Evolutionary conservation across 2,888 invertebrate genomes (phyloP), one percentile per base, ranked within the genome.

Genomic region (Ptilodon capucinus): DNA sequence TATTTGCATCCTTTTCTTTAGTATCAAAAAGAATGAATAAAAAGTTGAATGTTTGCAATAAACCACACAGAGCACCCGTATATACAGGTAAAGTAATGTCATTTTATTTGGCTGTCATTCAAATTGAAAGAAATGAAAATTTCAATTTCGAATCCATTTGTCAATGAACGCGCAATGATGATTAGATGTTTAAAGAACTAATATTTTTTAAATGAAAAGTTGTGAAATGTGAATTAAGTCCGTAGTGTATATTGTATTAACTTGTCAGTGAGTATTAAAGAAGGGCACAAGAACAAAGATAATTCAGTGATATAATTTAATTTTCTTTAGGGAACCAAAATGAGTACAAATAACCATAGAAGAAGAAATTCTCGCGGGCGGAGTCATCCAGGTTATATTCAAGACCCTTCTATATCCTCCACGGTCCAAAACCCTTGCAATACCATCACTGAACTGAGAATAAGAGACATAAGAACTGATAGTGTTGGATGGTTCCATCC

Each of bases 321-420:
- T 46, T 54, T 54, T 42, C 54, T 47, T 49, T 51, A 63, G 60
- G 60, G 62, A 47, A 62, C 60, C 67, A 74, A 64, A 49, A 81
- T 82, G 79, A 80, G 57, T 61, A 65, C 67, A 64, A 66, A 42
- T 60, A 65, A 63, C 57, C 51, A 62, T 50, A 71, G 78, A 68
- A 68, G 61, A 64, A 49, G 56, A 56, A 69, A 58, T 64, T 57
- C 64, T 44, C 57, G 44, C 47, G 49, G 40, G 42, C 48, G 50
- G 42, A 65, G 64, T 52, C 63, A 64, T 65, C 74, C 78, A 86
- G 85, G 86, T 86, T 82, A 82, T 66, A 71, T 89, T 66, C 88
- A 91, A 84, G 89, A 85, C 66, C 81, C 84, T 50, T 72, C 75
- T 62, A 74, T 91, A 63, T 81, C 89, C 54, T 87, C 90, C 55